Conservation (phyloP, 2,888 invertebrate genomes). For the Ophion costatus region DNA sequence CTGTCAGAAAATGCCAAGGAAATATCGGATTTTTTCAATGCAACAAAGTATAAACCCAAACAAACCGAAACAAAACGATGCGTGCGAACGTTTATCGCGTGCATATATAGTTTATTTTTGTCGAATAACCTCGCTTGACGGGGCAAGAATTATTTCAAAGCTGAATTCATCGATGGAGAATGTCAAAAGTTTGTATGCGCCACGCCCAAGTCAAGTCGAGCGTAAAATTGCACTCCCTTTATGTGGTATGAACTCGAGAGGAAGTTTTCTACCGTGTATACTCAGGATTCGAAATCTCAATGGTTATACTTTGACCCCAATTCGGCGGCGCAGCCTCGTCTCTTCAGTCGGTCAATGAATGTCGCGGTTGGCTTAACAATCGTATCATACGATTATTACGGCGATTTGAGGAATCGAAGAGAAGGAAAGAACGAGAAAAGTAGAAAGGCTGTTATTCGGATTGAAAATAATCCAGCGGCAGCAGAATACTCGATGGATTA, state of each 20-base stretch:
- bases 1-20: background rate
- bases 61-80: background rate
- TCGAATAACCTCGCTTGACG: background rate
- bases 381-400: constrained; percentile 41
- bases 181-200: constrained; percentile 57
- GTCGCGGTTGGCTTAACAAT: constrained; percentile 48
- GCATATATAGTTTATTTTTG: background rate
- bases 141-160: constrained; percentile 38
- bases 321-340: constrained; percentile 36
- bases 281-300: constrained; percentile 51
- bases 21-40: background rate
- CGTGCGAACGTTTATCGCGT: background rate
- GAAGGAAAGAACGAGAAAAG: background rate
- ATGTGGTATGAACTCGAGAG: constrained; percentile 37
- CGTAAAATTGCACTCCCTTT: constrained; percentile 64
- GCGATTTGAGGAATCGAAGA: constrained; percentile 9
- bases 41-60: background rate
- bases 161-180: constrained; percentile 56
- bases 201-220: constrained; percentile 56
- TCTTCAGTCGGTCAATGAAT: constrained; percentile 48
- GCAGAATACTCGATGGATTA: constrained; percentile 21
- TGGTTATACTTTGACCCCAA: constrained; percentile 61
- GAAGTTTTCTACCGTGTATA: constrained; percentile 53
- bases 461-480: constrained; percentile 24
- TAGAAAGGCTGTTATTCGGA: constrained; percentile 35